Evolutionary conservation across 2,113 vertebrate genomes (phyloP).

Genomic region (Embiotoca jacksoni): DNA sequence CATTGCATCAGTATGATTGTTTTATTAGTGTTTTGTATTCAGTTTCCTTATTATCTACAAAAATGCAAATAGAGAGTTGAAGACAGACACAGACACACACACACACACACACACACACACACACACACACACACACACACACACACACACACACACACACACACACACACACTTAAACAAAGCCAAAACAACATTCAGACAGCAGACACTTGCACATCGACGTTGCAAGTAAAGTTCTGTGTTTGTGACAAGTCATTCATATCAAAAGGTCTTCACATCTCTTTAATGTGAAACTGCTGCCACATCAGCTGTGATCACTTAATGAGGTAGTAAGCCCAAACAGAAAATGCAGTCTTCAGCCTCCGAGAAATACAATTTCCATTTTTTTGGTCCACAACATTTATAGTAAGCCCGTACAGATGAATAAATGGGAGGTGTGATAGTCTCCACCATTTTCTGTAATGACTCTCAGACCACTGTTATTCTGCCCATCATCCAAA

Average conservation of each 20-base stretch:
- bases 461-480: slow-evolving; percentile 30
- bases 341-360: slow-evolving; percentile 12
- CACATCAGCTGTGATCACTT: slow-evolving; percentile 3
- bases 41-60: too few relatives aligned
- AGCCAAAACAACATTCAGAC: not conserved
- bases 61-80: not conserved
- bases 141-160: not conserved
- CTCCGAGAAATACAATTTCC: slow-evolving; percentile 4
- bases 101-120: too few relatives aligned
- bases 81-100: not conserved
- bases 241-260: slow-evolving; percentile 4
- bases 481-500: slow-evolving; percentile 16
- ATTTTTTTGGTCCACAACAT: slow-evolving; percentile 27
- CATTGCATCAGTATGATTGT: not conserved
- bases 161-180: not conserved
- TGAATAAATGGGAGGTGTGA: slow-evolving; percentile 23
- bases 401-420: slow-evolving; percentile 11
- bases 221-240: not conserved
- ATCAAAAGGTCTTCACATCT: slow-evolving; percentile 24
- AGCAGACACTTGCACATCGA: not conserved
- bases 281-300: slow-evolving; percentile 37
- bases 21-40: too few relatives aligned
- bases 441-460: slow-evolving; percentile 6
- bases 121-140: not conserved
- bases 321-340: slow-evolving; percentile 17